Evolutionary conservation across 30 jellyfish, hydroid and myxozoan species (phyloP).

Genomic region (Aurelia sp.): DNA sequence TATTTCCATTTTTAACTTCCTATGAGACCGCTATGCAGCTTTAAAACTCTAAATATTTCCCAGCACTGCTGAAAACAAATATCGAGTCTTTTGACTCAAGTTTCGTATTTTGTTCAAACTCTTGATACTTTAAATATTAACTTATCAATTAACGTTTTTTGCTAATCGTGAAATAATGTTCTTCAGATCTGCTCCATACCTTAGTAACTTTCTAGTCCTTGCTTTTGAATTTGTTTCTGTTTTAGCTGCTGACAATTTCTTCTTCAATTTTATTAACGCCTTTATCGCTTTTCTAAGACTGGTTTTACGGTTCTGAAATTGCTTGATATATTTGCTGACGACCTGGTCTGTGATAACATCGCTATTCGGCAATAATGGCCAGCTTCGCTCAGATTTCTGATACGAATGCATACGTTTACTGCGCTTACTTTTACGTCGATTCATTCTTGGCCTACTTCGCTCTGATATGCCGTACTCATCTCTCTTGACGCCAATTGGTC

Average conservation of each 20-base stretch:
- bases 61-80: no score
- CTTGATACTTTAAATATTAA: no score
- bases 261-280: slow-evolving; percentile 17
- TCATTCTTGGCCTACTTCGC: slow-evolving; percentile 47
- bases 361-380: slow-evolving; percentile 37
- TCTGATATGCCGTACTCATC: slow-evolving; percentile 9
- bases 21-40: no score
- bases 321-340: slow-evolving; percentile 19
- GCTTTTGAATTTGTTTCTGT: slow-evolving; percentile 12
- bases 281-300: slow-evolving; percentile 22
- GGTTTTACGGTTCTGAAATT: slow-evolving; percentile 29
- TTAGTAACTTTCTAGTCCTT: slow-evolving; percentile 47
- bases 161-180: slow-evolving; percentile 22
- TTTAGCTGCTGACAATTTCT: slow-evolving; percentile 14
- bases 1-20: no score
- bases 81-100: no score
- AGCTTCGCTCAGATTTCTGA: slow-evolving; percentile 53
- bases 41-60: no score
- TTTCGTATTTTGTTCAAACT: no score
- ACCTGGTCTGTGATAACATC: neutral
- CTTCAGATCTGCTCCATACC: slow-evolving; percentile 24
- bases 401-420: slow-evolving; percentile 28
- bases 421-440: slow-evolving; percentile 52
- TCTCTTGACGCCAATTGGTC: slow-evolving; percentile 73
- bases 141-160: slow-evolving; percentile 3